A percentile compares a stretch with the other conserved stretches of the same genome.
phyloP scores from a whole-genome alignment of 2,797 vertebrate species.

The Merluccius polli region DNA sequence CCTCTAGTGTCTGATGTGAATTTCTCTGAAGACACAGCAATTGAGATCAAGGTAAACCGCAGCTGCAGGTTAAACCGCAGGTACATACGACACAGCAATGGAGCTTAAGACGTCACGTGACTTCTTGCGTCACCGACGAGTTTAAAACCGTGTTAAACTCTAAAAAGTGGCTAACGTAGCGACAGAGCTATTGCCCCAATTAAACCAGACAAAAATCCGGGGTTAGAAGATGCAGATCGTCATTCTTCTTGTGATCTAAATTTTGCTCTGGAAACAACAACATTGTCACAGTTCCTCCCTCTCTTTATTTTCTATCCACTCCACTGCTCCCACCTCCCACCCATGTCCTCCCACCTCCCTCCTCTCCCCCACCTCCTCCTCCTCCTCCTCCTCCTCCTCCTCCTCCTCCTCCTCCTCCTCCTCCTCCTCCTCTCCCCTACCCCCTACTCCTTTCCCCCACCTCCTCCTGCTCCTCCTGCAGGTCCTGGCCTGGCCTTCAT shows the following conservation, averaged over 20 bases:
- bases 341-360: slow-evolving; percentile 86
- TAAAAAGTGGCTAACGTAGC: no score
- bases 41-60: no score
- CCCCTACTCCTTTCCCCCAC: slow-evolving; percentile 40
- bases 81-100: no score
- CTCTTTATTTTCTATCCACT: slow-evolving; percentile 47
- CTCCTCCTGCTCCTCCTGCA: slow-evolving; percentile 63
- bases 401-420: slow-evolving; percentile 42
- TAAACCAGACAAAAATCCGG: no score
- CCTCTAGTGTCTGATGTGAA: no score
- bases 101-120: no score
- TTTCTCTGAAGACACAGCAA: no score
- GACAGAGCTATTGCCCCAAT: no score
- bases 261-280: slow-evolving; percentile 4
- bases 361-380: slow-evolving; percentile 85
- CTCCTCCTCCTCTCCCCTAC: slow-evolving; percentile 80
- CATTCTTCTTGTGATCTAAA: neutral
- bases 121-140: no score
- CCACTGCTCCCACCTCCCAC: slow-evolving; percentile 87
- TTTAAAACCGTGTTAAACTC: no score
- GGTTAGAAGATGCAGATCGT: neutral
- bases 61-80: no score
- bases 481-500: slow-evolving; percentile 99
- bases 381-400: slow-evolving; percentile 44
- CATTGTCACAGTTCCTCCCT: slow-evolving; percentile 63